Base-by-base conservation (phyloP, 2,797 vertebrate species). In the Liparis tanakae region DNA sequence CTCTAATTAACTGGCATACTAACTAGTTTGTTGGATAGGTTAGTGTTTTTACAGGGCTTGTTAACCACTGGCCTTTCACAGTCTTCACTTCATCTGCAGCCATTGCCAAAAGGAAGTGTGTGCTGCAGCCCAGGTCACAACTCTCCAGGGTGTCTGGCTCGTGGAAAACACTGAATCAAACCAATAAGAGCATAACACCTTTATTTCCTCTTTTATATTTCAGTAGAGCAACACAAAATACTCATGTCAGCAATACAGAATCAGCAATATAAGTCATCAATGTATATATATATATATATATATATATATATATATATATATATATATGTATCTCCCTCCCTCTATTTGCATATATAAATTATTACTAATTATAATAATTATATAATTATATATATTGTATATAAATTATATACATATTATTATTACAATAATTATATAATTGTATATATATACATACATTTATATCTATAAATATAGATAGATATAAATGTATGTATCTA, bases 1-100 rank as follows among this genome's bases (percentile, higher is more conserved):
- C 76, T 89, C 85, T 89, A 87, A 92, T 91, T 90, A 88, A 90
- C 84, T 74, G 75, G 64, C 75, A 85, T 78, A 90, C 86, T 88
- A 85, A 76, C 57, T 76, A 70, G 78, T 80, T 85, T 90, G 87
- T 91, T 86, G 66, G 64, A 71, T 81, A 78, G 62, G 81, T 80
- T 82, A 77, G 86, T 71, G 79, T 62, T 79, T 85, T 80, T 80
- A 85, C 61, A 63, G 74, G 59, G 74, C 88, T 91, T 90, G 89
- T 90, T 90, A 91, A 89, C 86, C 77, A 70, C 53, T 84, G 78
- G 74, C 86, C 82, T 86, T 85, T 84, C 81, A 76, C 75, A 69
- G 86, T 54, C 70, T 74, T 77, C 12, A 79, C 87, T 91, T 90
- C 87, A 91, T 88, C 79, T 78, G 79, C 59, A 76, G 76, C 72